Conservation (phyloP, 2,797 vertebrate species). For the Malurus leucopterus region DNA sequence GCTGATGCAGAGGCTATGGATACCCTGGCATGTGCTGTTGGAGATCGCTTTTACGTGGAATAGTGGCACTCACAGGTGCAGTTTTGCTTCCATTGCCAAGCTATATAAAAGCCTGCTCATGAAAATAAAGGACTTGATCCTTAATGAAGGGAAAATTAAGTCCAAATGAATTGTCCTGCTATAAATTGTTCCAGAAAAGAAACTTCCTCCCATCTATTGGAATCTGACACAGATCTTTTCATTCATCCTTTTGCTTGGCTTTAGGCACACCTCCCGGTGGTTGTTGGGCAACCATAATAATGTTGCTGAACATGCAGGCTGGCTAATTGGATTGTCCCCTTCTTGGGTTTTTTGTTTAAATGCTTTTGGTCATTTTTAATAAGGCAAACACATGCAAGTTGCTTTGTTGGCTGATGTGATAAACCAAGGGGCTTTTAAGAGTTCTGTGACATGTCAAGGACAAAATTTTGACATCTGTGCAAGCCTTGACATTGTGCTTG, state of each 20-base stretch:
- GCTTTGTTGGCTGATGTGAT: neutral
- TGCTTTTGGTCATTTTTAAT: neutral
- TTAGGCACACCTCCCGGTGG: slow-evolving; percentile 42
- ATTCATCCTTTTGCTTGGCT: slow-evolving; percentile 49
- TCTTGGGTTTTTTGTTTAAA: neutral
- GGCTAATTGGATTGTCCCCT: slow-evolving; percentile 46
- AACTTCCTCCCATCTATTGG: slow-evolving; percentile 30
- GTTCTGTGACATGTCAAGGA: neutral
- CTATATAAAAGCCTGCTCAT: neutral
- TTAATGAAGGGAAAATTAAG: slow-evolving; percentile 1
- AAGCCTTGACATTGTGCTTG: neutral
- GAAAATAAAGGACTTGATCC: neutral
- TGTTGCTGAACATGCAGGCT: slow-evolving; percentile 40
- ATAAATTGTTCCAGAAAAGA: slow-evolving; percentile 3
- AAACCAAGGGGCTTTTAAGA: neutral
- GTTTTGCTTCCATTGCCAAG: neutral
- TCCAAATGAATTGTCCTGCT: slow-evolving; percentile 19
- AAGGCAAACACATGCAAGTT: neutral
- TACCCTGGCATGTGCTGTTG: neutral
- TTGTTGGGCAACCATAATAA: slow-evolving; percentile 63
- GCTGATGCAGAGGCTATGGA: neutral
- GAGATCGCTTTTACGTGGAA: neutral
- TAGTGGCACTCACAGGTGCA: neutral
- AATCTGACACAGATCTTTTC: slow-evolving; percentile 44
- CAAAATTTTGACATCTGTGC: neutral